Evolutionary conservation across 2,797 vertebrate species (phyloP), one percentile per base, ranked within the genome.

Genomic region (Pangasius djambal): DNA sequence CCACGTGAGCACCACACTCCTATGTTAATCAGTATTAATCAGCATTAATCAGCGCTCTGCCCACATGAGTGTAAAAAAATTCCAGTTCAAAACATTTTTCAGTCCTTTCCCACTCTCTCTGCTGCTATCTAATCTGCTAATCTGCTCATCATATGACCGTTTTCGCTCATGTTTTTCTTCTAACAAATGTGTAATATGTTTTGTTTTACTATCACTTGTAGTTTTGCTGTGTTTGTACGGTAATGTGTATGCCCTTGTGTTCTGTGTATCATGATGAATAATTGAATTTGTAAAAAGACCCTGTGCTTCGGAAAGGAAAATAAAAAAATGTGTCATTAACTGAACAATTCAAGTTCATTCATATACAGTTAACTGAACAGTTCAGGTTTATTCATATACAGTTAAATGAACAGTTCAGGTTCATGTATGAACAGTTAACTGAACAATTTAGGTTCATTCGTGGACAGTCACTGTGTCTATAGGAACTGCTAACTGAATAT

Each of bases 1-100:
- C 82, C 40, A 65, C 82, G 50, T 50, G 82, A 84, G 82, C 61
- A 84, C 44, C 63, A 72, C 18, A 55, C 20, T 55, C 8, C 84
- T 25, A 57, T 16, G n/a, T 34, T 72, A 85, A 85, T 85, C 84
- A 85, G 67, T 55, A 31, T 57, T 72, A 85, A 85, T 85, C 67
- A 85, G 9, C 15, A 3, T 72, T 85, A 85, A 85, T 85, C 67
- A 72, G 67, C 4, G 3, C n/a, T 25, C 67, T 7, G 34, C 20
- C 48, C 16, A 7, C 37, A 55, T 16, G 50, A 69, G 52, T 85
- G 4, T 72, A 57, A 72, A 70, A 69, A 84, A 82, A 82, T 37
- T 7, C 25, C 61, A 31, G 63, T 10, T 59, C 44, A 63, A 25
- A 83, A 22, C 15, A 55, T 28, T 83, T 61, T 83, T 79, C 37